Evolutionary conservation across 2,797 vertebrate genomes (phyloP), one percentile per base, ranked within the genome.

Genomic region (Thunnus albacares): DNA sequence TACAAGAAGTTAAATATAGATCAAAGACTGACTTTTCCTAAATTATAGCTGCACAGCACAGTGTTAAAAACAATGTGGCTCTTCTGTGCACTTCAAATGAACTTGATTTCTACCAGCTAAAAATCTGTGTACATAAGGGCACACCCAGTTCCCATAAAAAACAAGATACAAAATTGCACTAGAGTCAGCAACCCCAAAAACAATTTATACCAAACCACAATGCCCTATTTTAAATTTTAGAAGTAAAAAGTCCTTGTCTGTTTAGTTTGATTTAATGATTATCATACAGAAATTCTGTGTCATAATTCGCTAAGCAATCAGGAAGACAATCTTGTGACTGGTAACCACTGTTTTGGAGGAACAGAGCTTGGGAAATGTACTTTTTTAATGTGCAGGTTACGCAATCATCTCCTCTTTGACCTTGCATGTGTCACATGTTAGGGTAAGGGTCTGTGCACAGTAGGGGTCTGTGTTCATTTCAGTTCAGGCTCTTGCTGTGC

Each of bases 391-490:
- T 26, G 30, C 18, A 55, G 3, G 63, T 94, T 93, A 89, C 88
- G 81, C 81, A 95, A 94, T 80, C 51, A 1, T 10, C 35, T 78
- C 28, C 4, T 61, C 82, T 62, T n/a, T 79, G 63, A 76, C 69
- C 82, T 59, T 11, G 4, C 47, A 33, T 70, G 80, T 89, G 85
- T 90, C 88, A 91, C 90, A 90, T 86, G 88, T 68, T 60, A 24
- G 49, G 30, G n/a, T 47, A 6, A 60, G 59, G 70, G 45, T 35
- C 64, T 78, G 72, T 2, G 15, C 38, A 3, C 8, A 7, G 38
- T 11, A 38, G 38, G 38, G 38, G 35, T 38, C 35, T 38, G 7
- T 38, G 8, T 38, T 9, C 8, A 84, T 71, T 75, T 72, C 57
- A 30, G 66, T 47, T 47, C 30, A 60, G 51, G 61, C 66, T 74